Percentiles rank a stretch among this genome's conserved stretches.
Evolutionary conservation across 2,113 vertebrate genomes (phyloP).

Genomic region (Rana temporaria): DNA sequence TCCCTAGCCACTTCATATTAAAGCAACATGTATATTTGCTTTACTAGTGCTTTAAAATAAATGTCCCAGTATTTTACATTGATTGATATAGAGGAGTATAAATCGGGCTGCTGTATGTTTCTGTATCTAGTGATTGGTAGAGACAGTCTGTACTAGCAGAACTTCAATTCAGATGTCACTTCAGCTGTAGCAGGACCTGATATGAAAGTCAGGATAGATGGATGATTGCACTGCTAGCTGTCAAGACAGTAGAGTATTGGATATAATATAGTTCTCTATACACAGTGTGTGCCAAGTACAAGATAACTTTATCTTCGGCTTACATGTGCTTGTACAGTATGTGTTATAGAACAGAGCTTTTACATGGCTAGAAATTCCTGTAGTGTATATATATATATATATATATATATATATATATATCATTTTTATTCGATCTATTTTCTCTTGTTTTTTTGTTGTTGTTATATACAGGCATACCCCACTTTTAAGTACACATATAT

Average conservation of each 20-base stretch:
- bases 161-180: background rate
- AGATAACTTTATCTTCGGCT: constrained; percentile 1
- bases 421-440: too few species aligned
- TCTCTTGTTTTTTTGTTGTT: too few species aligned
- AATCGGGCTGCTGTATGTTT: background rate
- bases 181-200: background rate
- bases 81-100: background rate
- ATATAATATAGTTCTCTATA: constrained; percentile 22
- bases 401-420: too few species aligned
- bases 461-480: too few species aligned
- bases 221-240: constrained; percentile 11
- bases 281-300: constrained; percentile 3
- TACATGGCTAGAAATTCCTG: too few species aligned
- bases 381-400: too few species aligned
- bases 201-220: constrained; percentile 5
- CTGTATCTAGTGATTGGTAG: background rate
- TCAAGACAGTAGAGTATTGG: constrained; percentile 21
- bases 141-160: constrained; percentile 1
- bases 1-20: too few species aligned
- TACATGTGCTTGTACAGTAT: background rate
- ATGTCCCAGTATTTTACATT: background rate
- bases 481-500: too few species aligned
- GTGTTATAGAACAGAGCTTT: background rate
- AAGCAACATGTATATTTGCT: too few species aligned
- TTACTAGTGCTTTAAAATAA: too few species aligned